These are phyloP conservation scores for Leptinotarsa peninsularis DNA, from an alignment of 2,888 invertebrate species.

Conservation along the genomic window DNA sequence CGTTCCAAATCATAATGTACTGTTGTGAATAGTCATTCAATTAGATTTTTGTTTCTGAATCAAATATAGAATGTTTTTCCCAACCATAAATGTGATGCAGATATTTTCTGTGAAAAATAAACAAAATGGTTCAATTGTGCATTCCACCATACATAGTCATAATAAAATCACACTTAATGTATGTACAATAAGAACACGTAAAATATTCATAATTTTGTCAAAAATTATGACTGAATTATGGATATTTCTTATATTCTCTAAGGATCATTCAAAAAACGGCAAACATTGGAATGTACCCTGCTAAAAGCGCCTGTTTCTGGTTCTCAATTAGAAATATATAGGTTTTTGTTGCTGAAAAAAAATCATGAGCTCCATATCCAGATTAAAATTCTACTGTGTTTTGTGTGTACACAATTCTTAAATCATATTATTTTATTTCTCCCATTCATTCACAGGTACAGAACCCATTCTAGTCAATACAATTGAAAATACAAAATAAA, in stretches of 20 bases:
- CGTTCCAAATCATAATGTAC: too few relatives aligned
- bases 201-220: constrained; percentile 34
- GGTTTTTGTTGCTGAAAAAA: background rate
- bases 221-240: constrained; percentile 21
- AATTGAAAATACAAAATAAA: too few relatives aligned
- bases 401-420: too few relatives aligned
- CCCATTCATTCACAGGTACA: too few relatives aligned
- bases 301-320: constrained; percentile 30
- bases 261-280: constrained; percentile 10
- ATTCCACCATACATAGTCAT: constrained; percentile 43
- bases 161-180: constrained; percentile 43
- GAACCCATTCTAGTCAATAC: too few relatives aligned
- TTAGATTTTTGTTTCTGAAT: too few relatives aligned
- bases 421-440: too few relatives aligned
- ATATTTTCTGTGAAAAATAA: background rate
- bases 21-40: too few relatives aligned
- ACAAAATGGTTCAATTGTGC: constrained; percentile 31
- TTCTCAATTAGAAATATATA: constrained; percentile 24
- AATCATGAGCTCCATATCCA: background rate
- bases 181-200: constrained; percentile 35
- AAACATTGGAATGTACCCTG: constrained; percentile 34
- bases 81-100: too few relatives aligned
- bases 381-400: background rate
- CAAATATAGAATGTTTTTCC: too few relatives aligned
- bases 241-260: background rate